Conservation (phyloP, 2,888 invertebrate genomes). For the Apodemia mormo region DNA sequence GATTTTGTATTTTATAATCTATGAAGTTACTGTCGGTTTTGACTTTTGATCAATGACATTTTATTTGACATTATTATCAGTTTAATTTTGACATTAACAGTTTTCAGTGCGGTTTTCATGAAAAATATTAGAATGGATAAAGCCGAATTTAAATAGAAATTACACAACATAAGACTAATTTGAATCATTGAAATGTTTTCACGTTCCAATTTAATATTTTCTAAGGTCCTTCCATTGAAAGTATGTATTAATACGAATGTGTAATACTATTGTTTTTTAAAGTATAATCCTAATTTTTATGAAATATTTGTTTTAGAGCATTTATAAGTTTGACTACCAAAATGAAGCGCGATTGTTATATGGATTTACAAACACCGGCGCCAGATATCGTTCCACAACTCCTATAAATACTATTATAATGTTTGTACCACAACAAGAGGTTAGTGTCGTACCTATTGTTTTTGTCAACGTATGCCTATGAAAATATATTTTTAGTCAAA, state of each 20-base stretch:
- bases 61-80: neutral
- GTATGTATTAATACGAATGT: slow-evolving; percentile 45
- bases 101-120: neutral
- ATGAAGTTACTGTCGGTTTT: neutral
- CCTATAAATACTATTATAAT: slow-evolving; percentile 96
- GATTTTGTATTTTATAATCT: neutral
- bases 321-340: slow-evolving; percentile 61
- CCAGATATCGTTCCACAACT: slow-evolving; percentile 80
- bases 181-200: slow-evolving; percentile 63
- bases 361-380: slow-evolving; percentile 51
- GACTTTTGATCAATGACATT: neutral
- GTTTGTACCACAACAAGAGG: slow-evolving; percentile 99
- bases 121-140: slow-evolving; percentile 18
- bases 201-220: slow-evolving; percentile 64
- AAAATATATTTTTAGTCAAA: neutral
- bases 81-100: neutral
- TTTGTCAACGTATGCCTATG: neutral
- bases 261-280: slow-evolving; percentile 23
- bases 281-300: slow-evolving; percentile 21
- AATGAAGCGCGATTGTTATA: slow-evolving; percentile 65
- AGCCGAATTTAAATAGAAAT: slow-evolving; percentile 8
- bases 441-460: slow-evolving; percentile 50
- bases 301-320: slow-evolving; percentile 58
- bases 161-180: neutral
- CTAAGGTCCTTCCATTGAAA: slow-evolving; percentile 58